Base-by-base conservation (phyloP, 2,888 invertebrate species). In the Plagodis pulveraria region DNA sequence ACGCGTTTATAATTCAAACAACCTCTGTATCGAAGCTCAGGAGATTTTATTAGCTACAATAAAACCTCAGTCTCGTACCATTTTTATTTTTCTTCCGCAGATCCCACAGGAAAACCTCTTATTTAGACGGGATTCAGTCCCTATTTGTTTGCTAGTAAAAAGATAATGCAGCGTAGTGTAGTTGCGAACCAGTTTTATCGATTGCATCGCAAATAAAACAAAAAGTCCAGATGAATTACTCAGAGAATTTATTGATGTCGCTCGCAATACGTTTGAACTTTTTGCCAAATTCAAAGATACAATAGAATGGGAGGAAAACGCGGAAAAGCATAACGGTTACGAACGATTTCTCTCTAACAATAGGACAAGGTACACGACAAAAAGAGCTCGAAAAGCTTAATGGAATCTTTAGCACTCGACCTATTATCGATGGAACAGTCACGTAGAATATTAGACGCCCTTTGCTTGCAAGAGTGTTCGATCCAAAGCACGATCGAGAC, bases 371-470 rank as follows among this genome's bases (percentile, higher is more conserved):
- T 61, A 55, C 56, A 62, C 64, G 62, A 63, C 58, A 74, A 71
- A 86, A 83, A 88, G 55, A 44, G 75, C 70, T 73, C 67, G 65
- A 72, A 41, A 73, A 74, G 78, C 81, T 77, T 84, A 87, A 86
- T 86, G 81, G 84, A 83, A 83, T 83, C 78, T 83, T 79, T 75
- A 77, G 72, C 82, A 81, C 74, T 76, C 79, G 78, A 81, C 81
- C 81, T 83, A 81, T 80, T 59, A 59, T 81, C 74, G 69, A 66
- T 63, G 70, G 72, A 75, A 75, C 76, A 86, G 90, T 91, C 91
- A 90, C 91, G 91, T 90, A 91, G 82, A 88, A 87, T 89, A 91
- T 90, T 86, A 87, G 81, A 79, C 69, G 81, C 78, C 76, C 74
- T 81, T 81, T 74, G 47, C 59, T 47, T 43, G 43, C 50, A 42